Percentiles rank a stretch among this genome's conserved stretches.
phyloP scores from a whole-genome alignment of 2,888 invertebrate genomes.

The Eupithecia tripunctaria region DNA sequence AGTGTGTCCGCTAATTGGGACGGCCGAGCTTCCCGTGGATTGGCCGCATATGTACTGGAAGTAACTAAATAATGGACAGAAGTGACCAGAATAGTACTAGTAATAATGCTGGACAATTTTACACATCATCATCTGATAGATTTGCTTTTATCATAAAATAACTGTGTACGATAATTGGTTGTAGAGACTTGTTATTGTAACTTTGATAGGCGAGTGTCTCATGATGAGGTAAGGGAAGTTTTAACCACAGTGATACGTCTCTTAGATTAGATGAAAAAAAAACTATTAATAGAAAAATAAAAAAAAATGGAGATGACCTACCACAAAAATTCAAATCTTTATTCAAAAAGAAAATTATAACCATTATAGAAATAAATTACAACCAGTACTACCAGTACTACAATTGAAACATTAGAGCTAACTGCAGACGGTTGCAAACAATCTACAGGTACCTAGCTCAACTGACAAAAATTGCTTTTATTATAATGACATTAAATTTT shows the following conservation, averaged over 20 bases:
- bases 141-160: neutral
- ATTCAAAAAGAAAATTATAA: too few relatives aligned
- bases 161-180: neutral
- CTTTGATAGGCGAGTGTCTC: neutral
- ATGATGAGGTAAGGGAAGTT: neutral
- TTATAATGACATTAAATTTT: too few relatives aligned
- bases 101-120: too few relatives aligned
- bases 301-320: neutral
- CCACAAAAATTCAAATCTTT: too few relatives aligned
- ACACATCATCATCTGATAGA: too few relatives aligned
- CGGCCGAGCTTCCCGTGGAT: constrained; percentile 25
- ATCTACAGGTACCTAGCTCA: too few relatives aligned
- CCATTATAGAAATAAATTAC: too few relatives aligned
- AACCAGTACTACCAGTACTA: too few relatives aligned
- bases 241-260: neutral
- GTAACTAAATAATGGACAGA: constrained; percentile 10
- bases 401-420: too few relatives aligned
- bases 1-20: constrained; percentile 33
- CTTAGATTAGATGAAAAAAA: neutral
- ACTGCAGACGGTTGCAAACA: too few relatives aligned
- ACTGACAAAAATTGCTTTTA: neutral
- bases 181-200: neutral
- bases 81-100: too few relatives aligned
- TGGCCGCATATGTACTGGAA: neutral
- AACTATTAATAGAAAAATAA: neutral